Percentiles rank a stretch among this genome's conserved stretches.
Conservation (phyloP, 2,797 vertebrate species). For the Pseudopleuronectes americanus region DNA sequence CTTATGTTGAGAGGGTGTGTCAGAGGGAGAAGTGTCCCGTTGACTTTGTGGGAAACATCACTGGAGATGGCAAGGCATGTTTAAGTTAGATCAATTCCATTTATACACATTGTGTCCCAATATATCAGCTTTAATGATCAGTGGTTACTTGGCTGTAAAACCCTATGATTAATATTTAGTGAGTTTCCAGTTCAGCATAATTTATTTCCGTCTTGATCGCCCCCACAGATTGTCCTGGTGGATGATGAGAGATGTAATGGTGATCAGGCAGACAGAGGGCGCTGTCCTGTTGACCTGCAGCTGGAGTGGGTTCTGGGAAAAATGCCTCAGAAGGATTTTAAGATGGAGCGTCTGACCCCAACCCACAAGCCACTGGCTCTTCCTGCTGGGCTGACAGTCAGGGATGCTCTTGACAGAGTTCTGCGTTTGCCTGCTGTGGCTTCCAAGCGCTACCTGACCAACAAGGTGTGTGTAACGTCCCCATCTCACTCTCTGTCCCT, state of each 20-base stretch:
- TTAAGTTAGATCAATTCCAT: conserved; percentile 1
- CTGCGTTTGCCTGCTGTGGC: conserved; percentile 90
- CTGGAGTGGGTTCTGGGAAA: conserved; percentile 95
- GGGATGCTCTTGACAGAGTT: conserved; percentile 86
- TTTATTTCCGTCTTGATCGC: conserved; percentile 1
- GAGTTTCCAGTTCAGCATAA: background rate
- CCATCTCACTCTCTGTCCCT: background rate
- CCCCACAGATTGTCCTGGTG: conserved; percentile 88
- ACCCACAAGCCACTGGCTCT: conserved; percentile 79
- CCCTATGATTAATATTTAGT: background rate
- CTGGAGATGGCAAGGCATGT: conserved; percentile 87
- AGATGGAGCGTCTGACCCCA: conserved; percentile 69
- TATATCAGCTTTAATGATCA: no score
- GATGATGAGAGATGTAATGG: conserved; percentile 78
- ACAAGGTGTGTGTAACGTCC: conserved; percentile 84
- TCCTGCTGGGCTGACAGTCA: conserved; percentile 81
- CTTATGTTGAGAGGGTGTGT: conserved; percentile 85
- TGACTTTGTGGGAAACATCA: conserved; percentile 91
- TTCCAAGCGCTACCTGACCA: conserved; percentile 95
- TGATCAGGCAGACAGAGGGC: conserved; percentile 36
- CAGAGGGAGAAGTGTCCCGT: conserved; percentile 89
- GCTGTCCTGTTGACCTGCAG: conserved; percentile 89
- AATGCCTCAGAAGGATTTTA: conserved; percentile 94
- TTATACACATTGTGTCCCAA: background rate
- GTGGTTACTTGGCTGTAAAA: background rate